These are phyloP conservation scores for Cephalopholis sonnerati DNA, from an alignment of 2,113 vertebrate genomes.

Conservation along the genomic window DNA sequence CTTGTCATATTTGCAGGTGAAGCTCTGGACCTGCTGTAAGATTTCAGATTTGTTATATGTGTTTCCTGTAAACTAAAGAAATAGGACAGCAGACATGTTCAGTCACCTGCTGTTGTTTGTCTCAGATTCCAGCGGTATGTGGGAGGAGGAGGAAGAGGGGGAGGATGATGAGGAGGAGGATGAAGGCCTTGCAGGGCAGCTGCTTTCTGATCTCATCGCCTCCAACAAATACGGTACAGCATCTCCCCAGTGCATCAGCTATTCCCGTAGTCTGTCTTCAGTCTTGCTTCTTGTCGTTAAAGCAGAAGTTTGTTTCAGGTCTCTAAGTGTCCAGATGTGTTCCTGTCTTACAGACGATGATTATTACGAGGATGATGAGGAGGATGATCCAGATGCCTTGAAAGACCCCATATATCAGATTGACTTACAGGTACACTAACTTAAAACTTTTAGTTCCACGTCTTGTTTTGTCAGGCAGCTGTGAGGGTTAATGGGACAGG, in stretches of 20 bases:
- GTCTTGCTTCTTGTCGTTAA: neutral
- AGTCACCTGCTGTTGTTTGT: slow-evolving; percentile 33
- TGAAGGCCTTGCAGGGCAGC: slow-evolving; percentile 93
- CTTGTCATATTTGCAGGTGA: neutral
- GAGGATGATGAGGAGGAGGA: slow-evolving; percentile 91
- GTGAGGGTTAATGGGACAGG: neutral
- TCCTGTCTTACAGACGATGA: slow-evolving; percentile 89
- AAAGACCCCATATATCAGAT: slow-evolving; percentile 98
- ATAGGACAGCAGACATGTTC: neutral
- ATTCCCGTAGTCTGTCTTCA: neutral
- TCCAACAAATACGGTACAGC: slow-evolving; percentile 94
- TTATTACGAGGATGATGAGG: slow-evolving; percentile 98
- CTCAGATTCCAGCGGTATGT: slow-evolving; percentile 94
- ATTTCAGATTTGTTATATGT: neutral
- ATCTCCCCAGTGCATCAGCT: neutral
- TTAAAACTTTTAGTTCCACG: neutral
- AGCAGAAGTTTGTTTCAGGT: neutral
- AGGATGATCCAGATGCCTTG: slow-evolving; percentile 96
- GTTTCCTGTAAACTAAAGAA: slow-evolving; percentile 1
- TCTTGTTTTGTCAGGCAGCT: neutral
- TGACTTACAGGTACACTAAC: slow-evolving; percentile 84
- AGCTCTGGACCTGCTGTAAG: neutral
- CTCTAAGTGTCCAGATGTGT: neutral
- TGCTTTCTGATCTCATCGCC: slow-evolving; percentile 95
- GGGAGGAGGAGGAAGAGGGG: slow-evolving; percentile 93